Evolutionary conservation across 2,888 invertebrate genomes (phyloP), one percentile per base, ranked within the genome.

Genomic region (Lacanobia oleracea): DNA sequence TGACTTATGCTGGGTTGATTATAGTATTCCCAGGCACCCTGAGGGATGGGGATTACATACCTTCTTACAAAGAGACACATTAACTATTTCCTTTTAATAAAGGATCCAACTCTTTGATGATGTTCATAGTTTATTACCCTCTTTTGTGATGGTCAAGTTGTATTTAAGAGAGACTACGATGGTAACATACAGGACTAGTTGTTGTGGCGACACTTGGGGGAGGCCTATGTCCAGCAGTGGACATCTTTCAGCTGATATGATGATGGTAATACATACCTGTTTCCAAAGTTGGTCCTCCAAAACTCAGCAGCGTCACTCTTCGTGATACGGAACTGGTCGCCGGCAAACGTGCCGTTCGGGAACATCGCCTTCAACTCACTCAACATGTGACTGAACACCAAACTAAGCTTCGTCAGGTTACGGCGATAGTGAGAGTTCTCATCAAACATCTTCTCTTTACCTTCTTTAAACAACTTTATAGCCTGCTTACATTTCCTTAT

Each of bases 331-430:
- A 99, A 99, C 94, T 98, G 98, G 94, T 99, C 99, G 64, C 99
- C 99, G 73, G 99, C 98, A 95, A 99, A 99, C 18, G 98, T 97
- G 65, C 99, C 99, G 93, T 98, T 98, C 0, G 99, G 99, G 94
- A 99, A 99, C 90, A 99, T 98, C 53, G 99, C 99, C 96, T 99
- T 99, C 82, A 99, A 96, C 96, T 99, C 99, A 91, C 99, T 99
- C 86, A 99, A 97, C 99, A 99, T 99, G 97, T 99, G 99, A 92
- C 99, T 99, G 96, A 99, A 99, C 86, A 99, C 99, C 90, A 99
- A 97, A 95, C 99, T 99, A 59, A 99, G 97, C 96, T 99, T 99
- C 65, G 99, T 99, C 89, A 99, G 96, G 94, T 99, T 99, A 86
- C 99, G 97, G 82, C 99, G 97, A 90, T 99, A 99, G 89, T 98